Conservation (phyloP, 2,888 invertebrate genomes). For the Kuschelorhynchus macadamiae region DNA sequence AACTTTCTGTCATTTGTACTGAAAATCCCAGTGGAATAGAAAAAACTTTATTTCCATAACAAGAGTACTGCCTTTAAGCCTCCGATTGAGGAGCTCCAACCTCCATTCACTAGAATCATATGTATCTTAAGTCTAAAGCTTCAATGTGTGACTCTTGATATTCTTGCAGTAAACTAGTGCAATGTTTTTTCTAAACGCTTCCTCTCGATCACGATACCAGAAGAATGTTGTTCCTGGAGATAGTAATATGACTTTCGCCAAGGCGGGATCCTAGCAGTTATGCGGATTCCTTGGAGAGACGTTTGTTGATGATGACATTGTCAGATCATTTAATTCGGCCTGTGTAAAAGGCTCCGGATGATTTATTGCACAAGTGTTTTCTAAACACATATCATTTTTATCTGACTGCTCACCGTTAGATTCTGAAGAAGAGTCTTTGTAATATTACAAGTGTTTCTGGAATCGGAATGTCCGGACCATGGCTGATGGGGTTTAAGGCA, state of each 20-base stretch:
- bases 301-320: not conserved
- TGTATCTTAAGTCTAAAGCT: no score
- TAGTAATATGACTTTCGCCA: not conserved
- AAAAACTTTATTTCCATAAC: no score
- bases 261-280: not conserved
- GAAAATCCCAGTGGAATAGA: no score
- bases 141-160: no score
- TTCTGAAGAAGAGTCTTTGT: not conserved
- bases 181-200: no score
- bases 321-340: constrained; percentile 5
- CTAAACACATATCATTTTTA: not conserved
- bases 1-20: no score
- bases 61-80: no score
- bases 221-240: no score
- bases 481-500: not conserved
- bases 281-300: not conserved
- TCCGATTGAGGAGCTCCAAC: no score
- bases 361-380: not conserved
- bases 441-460: not conserved
- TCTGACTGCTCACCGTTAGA: constrained; percentile 4
- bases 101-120: no score
- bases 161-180: no score
- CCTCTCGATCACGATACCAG: no score
- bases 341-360: not conserved
- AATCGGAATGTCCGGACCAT: constrained; percentile 1